These are phyloP conservation scores for Lophochroa leadbeateri DNA, from an alignment of 2,113 vertebrate genomes.

Conservation along the genomic window DNA sequence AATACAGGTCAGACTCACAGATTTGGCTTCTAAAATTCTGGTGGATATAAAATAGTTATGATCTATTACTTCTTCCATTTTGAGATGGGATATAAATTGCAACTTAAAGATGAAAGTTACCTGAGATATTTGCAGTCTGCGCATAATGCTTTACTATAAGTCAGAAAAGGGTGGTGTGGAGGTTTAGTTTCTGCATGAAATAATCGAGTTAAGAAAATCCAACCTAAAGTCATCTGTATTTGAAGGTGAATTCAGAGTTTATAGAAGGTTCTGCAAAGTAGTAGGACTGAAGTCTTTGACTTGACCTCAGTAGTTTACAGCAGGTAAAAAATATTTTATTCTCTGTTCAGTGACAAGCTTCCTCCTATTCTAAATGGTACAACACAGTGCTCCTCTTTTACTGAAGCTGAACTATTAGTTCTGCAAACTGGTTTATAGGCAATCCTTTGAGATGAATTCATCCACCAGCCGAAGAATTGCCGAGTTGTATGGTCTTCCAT, in stretches of 20 bases:
- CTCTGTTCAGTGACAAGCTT: not conserved
- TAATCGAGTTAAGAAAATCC: not conserved
- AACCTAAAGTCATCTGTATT: not conserved
- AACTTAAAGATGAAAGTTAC: not conserved
- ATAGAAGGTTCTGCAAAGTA: not conserved
- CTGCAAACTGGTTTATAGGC: not conserved
- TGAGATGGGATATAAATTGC: not conserved
- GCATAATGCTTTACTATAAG: not conserved
- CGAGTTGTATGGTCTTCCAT: not conserved
- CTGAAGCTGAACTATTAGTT: not conserved
- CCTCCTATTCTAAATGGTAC: not conserved
- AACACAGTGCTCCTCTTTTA: not conserved
- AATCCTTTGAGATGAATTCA: not conserved
- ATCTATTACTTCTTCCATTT: not conserved
- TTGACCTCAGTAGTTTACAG: not conserved
- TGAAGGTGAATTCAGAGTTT: not conserved
- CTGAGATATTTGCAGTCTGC: not conserved
- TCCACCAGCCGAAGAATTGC: not conserved
- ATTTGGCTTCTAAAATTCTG: not conserved
- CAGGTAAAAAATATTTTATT: not conserved
- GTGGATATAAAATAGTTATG: not conserved
- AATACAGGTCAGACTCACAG: not conserved
- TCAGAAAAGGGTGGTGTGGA: not conserved
- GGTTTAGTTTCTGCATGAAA: not conserved
- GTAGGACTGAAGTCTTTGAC: not conserved